These are phyloP conservation scores for Eueremaeus valkanovi DNA, from an alignment of 2,888 invertebrate genomes.

Conservation along the genomic window DNA sequence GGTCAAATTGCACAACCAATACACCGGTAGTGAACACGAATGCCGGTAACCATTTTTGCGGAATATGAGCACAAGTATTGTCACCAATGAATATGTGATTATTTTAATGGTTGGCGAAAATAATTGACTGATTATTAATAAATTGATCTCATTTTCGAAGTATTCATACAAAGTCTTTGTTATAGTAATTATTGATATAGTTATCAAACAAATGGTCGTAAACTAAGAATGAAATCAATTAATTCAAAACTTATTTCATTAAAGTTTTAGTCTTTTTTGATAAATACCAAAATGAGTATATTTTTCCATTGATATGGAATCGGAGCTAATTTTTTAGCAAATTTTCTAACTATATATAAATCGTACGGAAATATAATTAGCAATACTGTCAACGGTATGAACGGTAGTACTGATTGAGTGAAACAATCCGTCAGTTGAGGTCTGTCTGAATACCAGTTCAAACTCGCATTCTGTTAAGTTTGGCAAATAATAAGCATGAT, in stretches of 20 bases:
- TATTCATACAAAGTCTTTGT: background rate
- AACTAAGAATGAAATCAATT: background rate
- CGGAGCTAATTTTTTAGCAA: background rate
- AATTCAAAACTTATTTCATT: background rate
- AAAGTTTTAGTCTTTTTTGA: background rate
- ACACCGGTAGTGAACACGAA: background rate
- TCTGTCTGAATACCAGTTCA: background rate
- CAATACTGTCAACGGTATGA: slow-evolving; percentile 6
- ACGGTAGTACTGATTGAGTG: background rate
- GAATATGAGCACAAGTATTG: background rate
- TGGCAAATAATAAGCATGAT: background rate
- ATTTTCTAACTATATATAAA: background rate
- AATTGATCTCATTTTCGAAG: slow-evolving; percentile 7
- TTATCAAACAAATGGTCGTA: background rate
- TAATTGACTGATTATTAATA: slow-evolving; percentile 4
- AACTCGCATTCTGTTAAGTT: background rate
- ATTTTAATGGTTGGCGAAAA: background rate
- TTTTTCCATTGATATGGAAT: slow-evolving; percentile 26
- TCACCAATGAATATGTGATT: background rate
- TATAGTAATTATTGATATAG: background rate
- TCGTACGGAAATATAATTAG: background rate
- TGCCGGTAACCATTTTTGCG: slow-evolving; percentile 1
- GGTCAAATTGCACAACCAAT: background rate
- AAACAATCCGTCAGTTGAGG: slow-evolving; percentile 11
- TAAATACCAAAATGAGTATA: slow-evolving; percentile 2